These are phyloP conservation scores for Ips typographus DNA, from an alignment of 1,140 invertebrate species.

Conservation along the genomic window DNA sequence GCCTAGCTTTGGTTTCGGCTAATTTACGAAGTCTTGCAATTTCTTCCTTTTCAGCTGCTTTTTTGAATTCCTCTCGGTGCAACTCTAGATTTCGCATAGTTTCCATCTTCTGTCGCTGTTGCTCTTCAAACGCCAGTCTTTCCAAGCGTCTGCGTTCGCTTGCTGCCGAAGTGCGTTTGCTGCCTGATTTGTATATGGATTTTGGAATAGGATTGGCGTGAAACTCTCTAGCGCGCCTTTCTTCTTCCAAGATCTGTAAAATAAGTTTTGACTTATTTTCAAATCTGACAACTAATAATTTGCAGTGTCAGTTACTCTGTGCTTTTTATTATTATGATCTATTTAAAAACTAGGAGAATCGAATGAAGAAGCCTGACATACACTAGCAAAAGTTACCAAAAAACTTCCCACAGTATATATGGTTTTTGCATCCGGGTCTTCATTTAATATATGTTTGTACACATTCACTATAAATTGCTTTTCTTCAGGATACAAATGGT, in stretches of 20 bases:
- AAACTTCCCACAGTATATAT: too few relatives aligned
- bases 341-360: too few relatives aligned
- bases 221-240: conserved; percentile 52
- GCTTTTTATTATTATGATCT: too few relatives aligned
- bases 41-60: neutral
- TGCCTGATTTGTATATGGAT: conserved; percentile 30
- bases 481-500: too few relatives aligned
- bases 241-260: conserved; percentile 49
- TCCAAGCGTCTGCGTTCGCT: neutral
- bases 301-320: too few relatives aligned
- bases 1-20: neutral
- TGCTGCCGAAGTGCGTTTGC: conserved; percentile 4
- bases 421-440: too few relatives aligned
- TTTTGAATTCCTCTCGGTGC: neutral
- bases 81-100: neutral
- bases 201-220: conserved; percentile 53
- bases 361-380: too few relatives aligned
- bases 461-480: too few relatives aligned
- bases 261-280: neutral
- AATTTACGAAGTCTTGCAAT: neutral
- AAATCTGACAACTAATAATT: too few relatives aligned
- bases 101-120: neutral
- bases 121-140: neutral
- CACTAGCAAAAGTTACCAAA: too few relatives aligned
- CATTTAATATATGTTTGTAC: too few relatives aligned